Evolutionary conservation across 2,888 invertebrate genomes (phyloP).

Genomic region (Elysia crispata): DNA sequence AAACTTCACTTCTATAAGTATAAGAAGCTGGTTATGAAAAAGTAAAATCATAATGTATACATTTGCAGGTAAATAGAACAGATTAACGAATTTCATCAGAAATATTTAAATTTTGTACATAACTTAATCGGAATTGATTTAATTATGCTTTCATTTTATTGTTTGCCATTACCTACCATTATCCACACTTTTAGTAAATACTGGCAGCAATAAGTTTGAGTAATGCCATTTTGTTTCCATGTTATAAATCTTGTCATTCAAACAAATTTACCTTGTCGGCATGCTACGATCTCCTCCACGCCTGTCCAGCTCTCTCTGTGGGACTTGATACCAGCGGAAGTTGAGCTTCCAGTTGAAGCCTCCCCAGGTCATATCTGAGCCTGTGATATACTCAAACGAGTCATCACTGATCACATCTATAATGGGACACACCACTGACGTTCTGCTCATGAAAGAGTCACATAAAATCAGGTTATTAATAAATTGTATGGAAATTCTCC

Average conservation of each 20-base stretch:
- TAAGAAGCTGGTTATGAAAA: too few relatives aligned
- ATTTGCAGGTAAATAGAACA: too few relatives aligned
- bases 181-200: too few relatives aligned
- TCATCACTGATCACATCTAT: conserved; percentile 99
- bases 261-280: conserved; percentile 83
- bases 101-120: background rate
- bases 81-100: too few relatives aligned
- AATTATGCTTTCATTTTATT: background rate
- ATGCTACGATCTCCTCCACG: conserved; percentile 94
- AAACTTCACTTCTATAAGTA: too few relatives aligned
- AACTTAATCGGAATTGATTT: background rate
- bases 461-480: background rate
- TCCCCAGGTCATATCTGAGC: conserved; percentile 99
- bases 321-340: conserved; percentile 99
- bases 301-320: conserved; percentile 96
- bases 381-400: conserved; percentile 98
- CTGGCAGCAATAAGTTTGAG: too few relatives aligned
- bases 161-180: background rate
- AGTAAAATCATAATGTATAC: too few relatives aligned
- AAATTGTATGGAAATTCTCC: background rate
- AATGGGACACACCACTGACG: conserved; percentile 97
- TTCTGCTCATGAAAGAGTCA: conserved; percentile 72
- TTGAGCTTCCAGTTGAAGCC: conserved; percentile 99
- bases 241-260: too few relatives aligned
- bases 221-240: too few relatives aligned